Evolutionary conservation across 2,888 invertebrate genomes (phyloP).

Genomic region (Agapostemon virescens): DNA sequence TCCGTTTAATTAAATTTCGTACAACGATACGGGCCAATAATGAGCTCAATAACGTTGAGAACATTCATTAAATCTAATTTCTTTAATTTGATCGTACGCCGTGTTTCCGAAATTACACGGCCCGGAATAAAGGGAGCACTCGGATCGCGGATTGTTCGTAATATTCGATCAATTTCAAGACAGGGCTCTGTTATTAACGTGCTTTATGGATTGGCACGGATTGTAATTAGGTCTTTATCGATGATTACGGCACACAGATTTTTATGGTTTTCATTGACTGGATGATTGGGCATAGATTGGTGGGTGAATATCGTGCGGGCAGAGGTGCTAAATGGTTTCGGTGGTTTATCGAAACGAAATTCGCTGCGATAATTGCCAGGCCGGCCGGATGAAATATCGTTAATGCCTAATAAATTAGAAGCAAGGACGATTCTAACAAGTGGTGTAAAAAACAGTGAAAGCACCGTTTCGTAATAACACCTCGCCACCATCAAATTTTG

Average conservation of each 20-base stretch:
- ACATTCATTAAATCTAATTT: conserved; percentile 23
- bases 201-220: conserved; percentile 66
- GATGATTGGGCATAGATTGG: conserved; percentile 69
- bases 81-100: conserved; percentile 40
- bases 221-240: conserved; percentile 76
- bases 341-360: conserved; percentile 66
- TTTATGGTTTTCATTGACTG: conserved; percentile 68
- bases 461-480: conserved; percentile 19
- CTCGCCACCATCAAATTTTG: conserved; percentile 5
- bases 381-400: conserved; percentile 54
- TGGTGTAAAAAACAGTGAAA: conserved; percentile 12
- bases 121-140: conserved; percentile 27
- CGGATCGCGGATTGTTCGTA: conserved; percentile 49
- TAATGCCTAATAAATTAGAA: conserved; percentile 52
- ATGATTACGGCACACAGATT: conserved; percentile 67
- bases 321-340: conserved; percentile 73
- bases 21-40: neutral
- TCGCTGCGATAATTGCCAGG: conserved; percentile 61
- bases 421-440: conserved; percentile 21
- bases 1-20: neutral
- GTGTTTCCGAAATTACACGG: conserved; percentile 49
- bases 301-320: conserved; percentile 60
- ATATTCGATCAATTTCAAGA: conserved; percentile 62
- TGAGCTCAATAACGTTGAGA: neutral
- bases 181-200: conserved; percentile 64